phyloP scores from a whole-genome alignment of 2,888 invertebrate species.

The Nebria brevicollis region DNA sequence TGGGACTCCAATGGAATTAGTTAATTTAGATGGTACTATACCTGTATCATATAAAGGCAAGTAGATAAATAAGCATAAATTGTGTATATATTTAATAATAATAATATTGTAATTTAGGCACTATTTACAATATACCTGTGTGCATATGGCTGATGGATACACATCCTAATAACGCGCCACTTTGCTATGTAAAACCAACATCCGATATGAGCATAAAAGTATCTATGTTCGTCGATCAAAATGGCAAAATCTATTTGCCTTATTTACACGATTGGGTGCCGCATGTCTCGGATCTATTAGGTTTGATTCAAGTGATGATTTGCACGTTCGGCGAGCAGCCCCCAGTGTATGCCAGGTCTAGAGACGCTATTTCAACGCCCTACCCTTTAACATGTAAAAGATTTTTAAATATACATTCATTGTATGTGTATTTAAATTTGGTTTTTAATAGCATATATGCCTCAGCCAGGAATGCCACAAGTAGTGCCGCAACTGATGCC shows the following conservation, averaged over 20 bases:
- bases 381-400: constrained; percentile 66
- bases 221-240: constrained; percentile 92
- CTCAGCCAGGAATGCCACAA: constrained; percentile 58
- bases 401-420: no score
- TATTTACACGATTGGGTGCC: constrained; percentile 95
- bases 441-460: constrained; percentile 60
- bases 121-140: constrained; percentile 94
- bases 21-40: constrained; percentile 90
- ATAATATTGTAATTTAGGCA: constrained; percentile 63
- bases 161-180: constrained; percentile 95
- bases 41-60: constrained; percentile 89
- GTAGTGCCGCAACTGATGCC: constrained; percentile 55
- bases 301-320: constrained; percentile 90
- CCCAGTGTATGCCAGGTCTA: constrained; percentile 87
- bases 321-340: constrained; percentile 94
- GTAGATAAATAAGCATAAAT: constrained; percentile 56
- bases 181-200: constrained; percentile 95
- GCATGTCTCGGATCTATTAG: constrained; percentile 84
- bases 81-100: neutral
- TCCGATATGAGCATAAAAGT: constrained; percentile 94
- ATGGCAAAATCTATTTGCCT: constrained; percentile 95
- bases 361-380: constrained; percentile 64
- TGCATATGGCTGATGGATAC: constrained; percentile 97
- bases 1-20: constrained; percentile 81
- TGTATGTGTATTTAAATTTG: neutral